Evolutionary conservation across 2,797 vertebrate species (phyloP), one percentile per base, ranked within the genome.

Genomic region (Glyptemys insculpta): DNA sequence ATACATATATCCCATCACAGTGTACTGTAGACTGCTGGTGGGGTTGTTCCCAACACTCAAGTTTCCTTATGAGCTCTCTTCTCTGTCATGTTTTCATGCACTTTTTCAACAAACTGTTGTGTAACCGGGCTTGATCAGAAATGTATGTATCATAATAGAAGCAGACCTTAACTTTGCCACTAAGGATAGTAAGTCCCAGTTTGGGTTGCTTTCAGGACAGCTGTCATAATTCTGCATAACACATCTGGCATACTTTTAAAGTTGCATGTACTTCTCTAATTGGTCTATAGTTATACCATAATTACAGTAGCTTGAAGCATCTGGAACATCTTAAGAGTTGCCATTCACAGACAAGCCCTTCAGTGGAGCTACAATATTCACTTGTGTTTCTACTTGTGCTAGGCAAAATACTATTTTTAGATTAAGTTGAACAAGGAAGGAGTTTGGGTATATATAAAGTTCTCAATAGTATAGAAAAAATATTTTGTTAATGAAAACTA

Each of bases 381-480:
- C 19, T 72, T 72, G 37, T 78, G 19, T 81, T 95, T 96, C 91
- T 91, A 76, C 74, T 79, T 85, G 44, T 90, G 74, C 79, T 59
- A 95, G 62, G 76, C 41, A 83, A 88, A 86, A 81, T 23, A 80
- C 79, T 54, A 53, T 6, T 37, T 84, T 87, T 85, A 41, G 68
- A 72, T 72, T 68, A 68, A 37, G 65, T 37, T 21, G 65, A 68
- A 19, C 47, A 8, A 16, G 53, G 3, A 50, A 94, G 96, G 90
- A 97, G 95, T 76, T 25, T 6, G 14, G 87, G 52, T 92, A 34
- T 83, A n/a, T 16, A 7, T 62, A 80, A n/a, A 50, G 91, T 62
- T 62, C 27, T 72, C 93, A 91, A 88, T 74, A 91, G 34, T 83
- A 87, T 92, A 53, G 79, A 92, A 90, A 65, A 89, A 94, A 93